Evolutionary conservation across 1,140 invertebrate species (phyloP).

Genomic region (Sycophila sp.): DNA sequence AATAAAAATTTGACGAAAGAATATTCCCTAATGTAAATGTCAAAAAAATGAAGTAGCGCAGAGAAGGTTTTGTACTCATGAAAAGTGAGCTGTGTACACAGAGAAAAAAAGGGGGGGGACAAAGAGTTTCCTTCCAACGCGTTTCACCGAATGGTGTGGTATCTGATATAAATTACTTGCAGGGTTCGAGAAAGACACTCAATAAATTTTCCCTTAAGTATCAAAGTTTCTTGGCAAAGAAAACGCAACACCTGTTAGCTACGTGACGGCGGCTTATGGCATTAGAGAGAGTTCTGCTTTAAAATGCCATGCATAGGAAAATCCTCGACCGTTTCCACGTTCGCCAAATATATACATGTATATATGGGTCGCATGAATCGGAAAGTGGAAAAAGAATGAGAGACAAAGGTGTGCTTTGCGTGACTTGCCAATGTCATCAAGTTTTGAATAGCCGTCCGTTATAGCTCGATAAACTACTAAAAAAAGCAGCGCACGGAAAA

Average conservation of each 20-base stretch:
- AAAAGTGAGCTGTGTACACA: not conserved
- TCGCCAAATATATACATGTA: not conserved
- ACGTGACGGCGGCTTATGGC: slow-evolving; percentile 54
- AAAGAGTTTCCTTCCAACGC: slow-evolving; percentile 18
- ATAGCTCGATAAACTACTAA: too few relatives aligned
- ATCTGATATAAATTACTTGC: slow-evolving; percentile 49
- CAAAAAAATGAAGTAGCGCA: too few relatives aligned
- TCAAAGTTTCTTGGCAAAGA: slow-evolving; percentile 51
- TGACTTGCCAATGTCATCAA: too few relatives aligned
- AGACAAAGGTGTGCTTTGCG: too few relatives aligned
- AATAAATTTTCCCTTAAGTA: slow-evolving; percentile 55
- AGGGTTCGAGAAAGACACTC: slow-evolving; percentile 31
- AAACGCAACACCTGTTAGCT: slow-evolving; percentile 55
- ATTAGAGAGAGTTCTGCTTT: slow-evolving; percentile 51
- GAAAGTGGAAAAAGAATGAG: not conserved
- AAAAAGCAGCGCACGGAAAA: too few relatives aligned
- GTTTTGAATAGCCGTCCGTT: too few relatives aligned
- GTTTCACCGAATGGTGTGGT: not conserved
- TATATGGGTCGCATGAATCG: not conserved
- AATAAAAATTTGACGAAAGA: too few relatives aligned
- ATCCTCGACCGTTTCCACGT: slow-evolving; percentile 8
- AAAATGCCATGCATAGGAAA: slow-evolving; percentile 58
- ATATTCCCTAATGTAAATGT: too few relatives aligned
- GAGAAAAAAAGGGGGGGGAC: not conserved
- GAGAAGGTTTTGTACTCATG: too few relatives aligned